phyloP scores from a whole-genome alignment of 2,797 vertebrate species.

The Lepilemur ruficaudatus region DNA sequence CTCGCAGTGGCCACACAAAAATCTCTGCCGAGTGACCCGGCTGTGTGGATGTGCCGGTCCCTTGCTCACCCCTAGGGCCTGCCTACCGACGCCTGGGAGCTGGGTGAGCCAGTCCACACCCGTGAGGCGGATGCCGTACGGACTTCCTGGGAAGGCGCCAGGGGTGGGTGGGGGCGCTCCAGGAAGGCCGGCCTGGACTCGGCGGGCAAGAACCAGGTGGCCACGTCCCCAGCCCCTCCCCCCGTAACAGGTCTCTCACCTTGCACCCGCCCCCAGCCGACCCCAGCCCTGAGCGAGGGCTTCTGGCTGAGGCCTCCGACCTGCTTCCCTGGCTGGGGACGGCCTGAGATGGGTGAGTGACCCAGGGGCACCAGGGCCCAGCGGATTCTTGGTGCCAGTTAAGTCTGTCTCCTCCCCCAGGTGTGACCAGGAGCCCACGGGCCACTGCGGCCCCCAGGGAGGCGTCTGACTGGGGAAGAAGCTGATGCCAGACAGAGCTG shows the following conservation, averaged over 20 bases:
- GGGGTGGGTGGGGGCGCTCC: neutral
- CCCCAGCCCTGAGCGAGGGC: neutral
- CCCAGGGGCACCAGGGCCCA: neutral
- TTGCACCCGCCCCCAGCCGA: neutral
- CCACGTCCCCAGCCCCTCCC: neutral
- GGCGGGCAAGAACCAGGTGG: neutral
- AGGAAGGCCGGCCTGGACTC: neutral
- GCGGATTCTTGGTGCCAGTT: neutral
- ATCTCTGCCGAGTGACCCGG: too few species aligned
- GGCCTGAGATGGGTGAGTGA: too few species aligned
- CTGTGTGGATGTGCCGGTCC: too few species aligned
- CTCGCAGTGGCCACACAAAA: neutral
- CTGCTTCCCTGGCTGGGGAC: neutral
- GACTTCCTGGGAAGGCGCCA: neutral
- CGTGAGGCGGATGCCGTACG: accelerated
- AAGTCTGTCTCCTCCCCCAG: too few species aligned
- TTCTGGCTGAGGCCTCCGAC: neutral
- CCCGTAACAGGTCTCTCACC: too few species aligned
- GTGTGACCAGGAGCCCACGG: neutral
- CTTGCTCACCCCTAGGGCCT: too few species aligned
- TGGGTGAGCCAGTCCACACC: too few species aligned
- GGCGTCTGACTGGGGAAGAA: accelerated
- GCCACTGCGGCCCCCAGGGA: accelerated
- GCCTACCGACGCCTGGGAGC: too few species aligned
- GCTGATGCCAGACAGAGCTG: neutral